Evolutionary conservation across 2,797 vertebrate genomes (phyloP).

Genomic region (Channa striata): DNA sequence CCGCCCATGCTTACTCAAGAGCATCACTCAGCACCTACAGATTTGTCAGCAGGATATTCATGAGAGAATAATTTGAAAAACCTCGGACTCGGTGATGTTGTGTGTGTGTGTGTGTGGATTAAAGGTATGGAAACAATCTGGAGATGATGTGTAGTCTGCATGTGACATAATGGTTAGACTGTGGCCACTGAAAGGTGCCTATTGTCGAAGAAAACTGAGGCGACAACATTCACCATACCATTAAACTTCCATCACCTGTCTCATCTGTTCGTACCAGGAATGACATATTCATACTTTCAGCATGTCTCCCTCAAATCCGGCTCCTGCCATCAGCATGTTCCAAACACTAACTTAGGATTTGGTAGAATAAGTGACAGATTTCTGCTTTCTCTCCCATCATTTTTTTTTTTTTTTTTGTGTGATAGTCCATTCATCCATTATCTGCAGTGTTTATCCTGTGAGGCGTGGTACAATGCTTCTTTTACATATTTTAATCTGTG

Average conservation of each 20-base stretch:
- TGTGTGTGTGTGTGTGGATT: neutral
- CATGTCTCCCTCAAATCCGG: too few relatives aligned
- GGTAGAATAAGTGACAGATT: constrained; percentile 7
- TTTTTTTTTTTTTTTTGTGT: too few relatives aligned
- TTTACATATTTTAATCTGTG: too few relatives aligned
- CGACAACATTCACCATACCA: constrained; percentile 10
- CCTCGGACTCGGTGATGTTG: neutral
- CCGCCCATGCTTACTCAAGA: constrained; percentile 24
- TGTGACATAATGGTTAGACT: neutral
- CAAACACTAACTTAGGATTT: neutral
- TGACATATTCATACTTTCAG: neutral
- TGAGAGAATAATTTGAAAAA: constrained; percentile 28
- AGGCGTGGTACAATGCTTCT: too few relatives aligned
- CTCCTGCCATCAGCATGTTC: neutral
- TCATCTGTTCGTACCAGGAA: constrained; percentile 3
- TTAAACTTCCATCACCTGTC: neutral
- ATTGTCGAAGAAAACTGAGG: neutral
- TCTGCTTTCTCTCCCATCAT: too few relatives aligned
- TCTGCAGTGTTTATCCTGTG: too few relatives aligned
- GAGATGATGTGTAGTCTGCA: constrained; percentile 8
- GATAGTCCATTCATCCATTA: too few relatives aligned
- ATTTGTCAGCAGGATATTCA: constrained; percentile 36
- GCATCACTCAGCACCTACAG: constrained; percentile 30
- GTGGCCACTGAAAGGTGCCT: neutral
- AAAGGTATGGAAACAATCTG: constrained; percentile 4